Evolutionary conservation across 1,140 invertebrate genomes (phyloP).

Genomic region (Brachionus plicatilis): DNA sequence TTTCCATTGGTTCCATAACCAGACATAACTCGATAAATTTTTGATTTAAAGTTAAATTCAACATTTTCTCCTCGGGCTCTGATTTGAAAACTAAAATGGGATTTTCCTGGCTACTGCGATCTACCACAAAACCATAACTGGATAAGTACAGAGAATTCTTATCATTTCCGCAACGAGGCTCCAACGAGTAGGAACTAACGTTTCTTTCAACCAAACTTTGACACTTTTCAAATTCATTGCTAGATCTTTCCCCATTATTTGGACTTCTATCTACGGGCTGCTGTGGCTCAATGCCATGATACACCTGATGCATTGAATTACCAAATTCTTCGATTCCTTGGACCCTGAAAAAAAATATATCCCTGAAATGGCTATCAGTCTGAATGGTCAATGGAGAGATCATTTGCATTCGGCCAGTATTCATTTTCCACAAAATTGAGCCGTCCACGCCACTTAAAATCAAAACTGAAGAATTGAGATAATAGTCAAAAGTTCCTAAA

Average conservation of each 20-base stretch:
- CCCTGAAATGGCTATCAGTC: not conserved
- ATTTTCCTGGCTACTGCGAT: not conserved
- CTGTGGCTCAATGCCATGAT: slow-evolving; percentile 19
- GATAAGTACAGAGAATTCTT: not conserved
- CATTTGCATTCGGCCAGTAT: not conserved
- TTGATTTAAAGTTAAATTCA: not conserved
- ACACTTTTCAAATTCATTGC: not conserved
- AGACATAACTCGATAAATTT: not conserved
- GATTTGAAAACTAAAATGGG: not conserved
- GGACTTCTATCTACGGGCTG: not conserved
- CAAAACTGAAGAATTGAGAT: not conserved
- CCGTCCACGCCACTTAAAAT: not conserved
- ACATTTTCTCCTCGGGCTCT: not conserved
- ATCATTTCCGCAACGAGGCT: not conserved
- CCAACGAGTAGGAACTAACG: not conserved
- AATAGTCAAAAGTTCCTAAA: slow-evolving; percentile 42
- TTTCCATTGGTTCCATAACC: not conserved
- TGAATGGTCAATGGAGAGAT: slow-evolving; percentile 1
- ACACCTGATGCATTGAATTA: not conserved
- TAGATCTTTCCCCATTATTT: not conserved
- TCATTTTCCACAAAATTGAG: not conserved
- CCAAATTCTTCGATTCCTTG: not conserved
- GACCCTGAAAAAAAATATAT: not conserved
- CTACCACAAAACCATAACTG: not conserved
- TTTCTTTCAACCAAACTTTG: not conserved